Conservation (phyloP, 2,888 invertebrate genomes). For the Philhelius pedissequus region DNA sequence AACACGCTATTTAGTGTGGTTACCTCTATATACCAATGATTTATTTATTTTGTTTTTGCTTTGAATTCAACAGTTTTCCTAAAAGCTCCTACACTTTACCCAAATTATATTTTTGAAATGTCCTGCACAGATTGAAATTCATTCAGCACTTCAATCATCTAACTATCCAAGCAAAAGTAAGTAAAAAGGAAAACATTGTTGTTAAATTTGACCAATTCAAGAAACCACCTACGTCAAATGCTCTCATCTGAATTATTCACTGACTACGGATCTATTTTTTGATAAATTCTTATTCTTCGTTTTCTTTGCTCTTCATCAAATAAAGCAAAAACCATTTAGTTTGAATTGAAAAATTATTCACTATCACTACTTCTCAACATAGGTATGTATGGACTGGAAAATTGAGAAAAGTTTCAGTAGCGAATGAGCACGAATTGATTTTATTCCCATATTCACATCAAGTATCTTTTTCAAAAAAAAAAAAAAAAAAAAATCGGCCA, state of each 20-base stretch:
- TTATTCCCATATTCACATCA: constrained; percentile 25
- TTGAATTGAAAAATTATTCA: background rate
- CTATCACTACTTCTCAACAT: background rate
- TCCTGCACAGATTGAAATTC: background rate
- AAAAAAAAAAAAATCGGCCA: too few species aligned
- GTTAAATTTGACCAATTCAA: constrained; percentile 32
- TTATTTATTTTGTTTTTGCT: too few species aligned
- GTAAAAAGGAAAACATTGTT: constrained; percentile 19
- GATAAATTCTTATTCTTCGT: background rate
- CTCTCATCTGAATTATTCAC: background rate
- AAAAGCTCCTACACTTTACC: background rate
- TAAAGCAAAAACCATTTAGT: background rate
- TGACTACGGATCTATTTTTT: background rate
- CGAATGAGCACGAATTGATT: constrained; percentile 56
- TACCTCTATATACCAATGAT: too few species aligned
- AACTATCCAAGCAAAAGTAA: background rate
- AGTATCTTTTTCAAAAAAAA: constrained; percentile 25
- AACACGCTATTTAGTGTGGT: too few species aligned
- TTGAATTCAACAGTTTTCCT: background rate
- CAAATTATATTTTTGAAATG: background rate
- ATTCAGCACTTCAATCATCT: background rate
- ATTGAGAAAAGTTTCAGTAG: constrained; percentile 22
- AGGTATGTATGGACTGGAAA: background rate
- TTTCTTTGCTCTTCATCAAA: background rate
- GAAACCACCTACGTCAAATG: background rate